phyloP scores from a whole-genome alignment of 2,888 invertebrate species.

The Ommatoiulus sabulosus region DNA sequence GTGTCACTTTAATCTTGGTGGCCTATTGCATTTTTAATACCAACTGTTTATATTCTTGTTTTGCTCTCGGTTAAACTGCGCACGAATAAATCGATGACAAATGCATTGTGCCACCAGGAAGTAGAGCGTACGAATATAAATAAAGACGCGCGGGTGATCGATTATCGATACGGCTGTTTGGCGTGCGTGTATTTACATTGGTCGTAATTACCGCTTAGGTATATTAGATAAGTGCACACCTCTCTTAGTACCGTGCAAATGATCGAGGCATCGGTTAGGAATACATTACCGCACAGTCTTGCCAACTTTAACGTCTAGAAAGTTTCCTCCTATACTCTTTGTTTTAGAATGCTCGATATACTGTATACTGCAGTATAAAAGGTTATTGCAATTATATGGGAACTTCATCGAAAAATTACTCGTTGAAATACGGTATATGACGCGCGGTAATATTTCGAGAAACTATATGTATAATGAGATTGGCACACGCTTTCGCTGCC shows the following conservation, averaged over 20 bases:
- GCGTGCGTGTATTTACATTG: slow-evolving; percentile 35
- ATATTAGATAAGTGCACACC: slow-evolving; percentile 18
- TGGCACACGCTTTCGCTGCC: no score
- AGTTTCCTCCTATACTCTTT: no score
- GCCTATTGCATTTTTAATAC: slow-evolving; percentile 39
- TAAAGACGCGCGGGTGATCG: background rate
- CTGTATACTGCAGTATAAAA: background rate
- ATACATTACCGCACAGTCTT: background rate
- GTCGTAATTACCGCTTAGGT: slow-evolving; percentile 33
- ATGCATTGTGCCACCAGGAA: background rate
- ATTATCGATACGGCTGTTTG: slow-evolving; percentile 4
- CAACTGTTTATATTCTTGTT: slow-evolving; percentile 31
- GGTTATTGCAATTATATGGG: no score
- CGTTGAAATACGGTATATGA: background rate
- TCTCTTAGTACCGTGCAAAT: background rate
- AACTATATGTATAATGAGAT: no score
- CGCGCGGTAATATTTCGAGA: background rate
- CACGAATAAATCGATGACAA: slow-evolving; percentile 26
- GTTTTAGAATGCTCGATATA: background rate
- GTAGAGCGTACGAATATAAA: slow-evolving; percentile 18
- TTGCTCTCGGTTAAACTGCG: slow-evolving; percentile 10
- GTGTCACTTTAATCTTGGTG: slow-evolving; percentile 36
- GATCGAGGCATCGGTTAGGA: background rate
- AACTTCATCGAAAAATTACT: no score
- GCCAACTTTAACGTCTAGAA: background rate